Evolutionary conservation across 2,797 vertebrate species (phyloP), one percentile per base, ranked within the genome.

Genomic region (Channa striata): DNA sequence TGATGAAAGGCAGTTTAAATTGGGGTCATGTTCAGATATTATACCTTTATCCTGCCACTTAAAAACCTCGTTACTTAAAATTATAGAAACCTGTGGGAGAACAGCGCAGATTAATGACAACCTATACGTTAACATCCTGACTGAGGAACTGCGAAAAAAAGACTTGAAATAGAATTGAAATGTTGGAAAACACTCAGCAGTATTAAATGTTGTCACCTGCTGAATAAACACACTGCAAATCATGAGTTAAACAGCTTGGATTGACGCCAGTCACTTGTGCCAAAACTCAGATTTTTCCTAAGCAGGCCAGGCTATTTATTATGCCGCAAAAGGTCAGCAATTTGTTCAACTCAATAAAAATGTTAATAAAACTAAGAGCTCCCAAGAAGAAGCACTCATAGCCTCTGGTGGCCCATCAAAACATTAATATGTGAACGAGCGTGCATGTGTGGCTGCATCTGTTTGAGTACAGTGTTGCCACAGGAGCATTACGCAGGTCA

Each of bases 361-460:
- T 92, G 91, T 93, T 93, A 91, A 94, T 93, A 94, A 93, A 93
- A 92, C 90, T 93, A 91, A 93, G 88, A 92, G 92, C 91, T 90
- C 73, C 77, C 68, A 49, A 82, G 83, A 84, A 80, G 74, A 70
- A 73, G 82, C 61, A 51, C 69, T 74, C 66, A 44, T 48, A 47
- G 77, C 81, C 80, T 68, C 71, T 52, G 80, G 73, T 82, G 49
- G 19, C 54, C 59, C 52, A 72, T 85, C 66, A 83, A 68, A 84
- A 73, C n/a, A 34, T 40, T 63, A 76, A 79, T 64, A 72, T 59
- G 59, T 59, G 76, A 51, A 25, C 42, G 56, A 39, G 53, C 58
- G 60, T 17, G 52, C 46, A 25, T 20, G 43, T 61, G 76, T 19
- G 33, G 68, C 54, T 57, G 71, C 59, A 58, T 72, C 53, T 64